A percentile compares a stretch with the other conserved stretches of the same genome.
These are phyloP conservation scores for Molanna angustata DNA, from an alignment of 2,888 invertebrate species.

Conservation along the genomic window DNA sequence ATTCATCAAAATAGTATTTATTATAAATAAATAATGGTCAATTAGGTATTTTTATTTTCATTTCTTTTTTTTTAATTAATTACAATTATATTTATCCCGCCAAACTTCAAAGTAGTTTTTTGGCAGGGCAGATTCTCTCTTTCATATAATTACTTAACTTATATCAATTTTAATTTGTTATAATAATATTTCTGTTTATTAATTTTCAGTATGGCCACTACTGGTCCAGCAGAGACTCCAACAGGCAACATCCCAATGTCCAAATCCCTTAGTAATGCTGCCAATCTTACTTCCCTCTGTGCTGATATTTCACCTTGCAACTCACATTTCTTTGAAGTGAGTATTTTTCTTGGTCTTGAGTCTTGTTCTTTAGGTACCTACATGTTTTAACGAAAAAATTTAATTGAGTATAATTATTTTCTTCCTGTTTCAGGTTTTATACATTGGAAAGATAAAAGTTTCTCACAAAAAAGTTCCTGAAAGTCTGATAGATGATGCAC, in stretches of 20 bases:
- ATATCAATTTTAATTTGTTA: too few species aligned
- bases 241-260: slow-evolving; percentile 35
- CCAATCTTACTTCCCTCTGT: slow-evolving; percentile 68
- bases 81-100: too few species aligned
- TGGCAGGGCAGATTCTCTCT: too few species aligned
- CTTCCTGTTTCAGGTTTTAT: slow-evolving; percentile 65
- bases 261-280: slow-evolving; percentile 54
- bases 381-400: neutral
- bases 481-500: slow-evolving; percentile 86
- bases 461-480: slow-evolving; percentile 84
- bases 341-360: neutral
- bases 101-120: too few species aligned
- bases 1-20: too few species aligned
- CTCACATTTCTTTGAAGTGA: slow-evolving; percentile 84
- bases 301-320: slow-evolving; percentile 82
- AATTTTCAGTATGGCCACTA: neutral
- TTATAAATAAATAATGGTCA: too few species aligned
- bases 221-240: slow-evolving; percentile 1
- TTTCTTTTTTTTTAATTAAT: too few species aligned
- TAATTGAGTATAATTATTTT: neutral
- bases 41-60: too few species aligned
- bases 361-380: too few species aligned
- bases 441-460: slow-evolving; percentile 88
- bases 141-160: too few species aligned
- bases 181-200: too few species aligned